phyloP scores from a whole-genome alignment of 64 coral and sea anemone genomes.

The Pocillopora damicornis region DNA sequence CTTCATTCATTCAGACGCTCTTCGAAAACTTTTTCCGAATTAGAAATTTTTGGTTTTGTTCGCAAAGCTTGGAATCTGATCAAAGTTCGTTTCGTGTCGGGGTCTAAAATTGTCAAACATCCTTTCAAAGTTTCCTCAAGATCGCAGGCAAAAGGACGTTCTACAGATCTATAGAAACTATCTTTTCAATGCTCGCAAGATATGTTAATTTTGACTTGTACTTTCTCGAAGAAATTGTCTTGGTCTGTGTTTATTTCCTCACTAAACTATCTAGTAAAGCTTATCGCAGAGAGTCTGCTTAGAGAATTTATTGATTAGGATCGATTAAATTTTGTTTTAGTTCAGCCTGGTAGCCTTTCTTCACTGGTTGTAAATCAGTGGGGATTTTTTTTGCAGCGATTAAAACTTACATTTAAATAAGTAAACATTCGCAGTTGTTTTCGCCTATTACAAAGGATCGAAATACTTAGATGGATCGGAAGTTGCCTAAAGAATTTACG shows the following conservation, averaged over 20 bases:
- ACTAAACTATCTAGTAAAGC: constrained; percentile 5
- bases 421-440: constrained; percentile 48
- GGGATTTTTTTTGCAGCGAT: constrained; percentile 14
- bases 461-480: constrained; percentile 5
- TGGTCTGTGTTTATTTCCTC: constrained; percentile 18
- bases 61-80: not conserved
- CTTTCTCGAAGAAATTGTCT: constrained; percentile 29
- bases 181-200: constrained; percentile 5
- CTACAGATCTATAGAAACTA: not conserved
- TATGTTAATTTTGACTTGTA: constrained; percentile 46
- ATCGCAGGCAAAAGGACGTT: constrained; percentile 19
- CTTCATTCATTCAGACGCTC: constrained; percentile 81
- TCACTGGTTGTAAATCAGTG: constrained; percentile 9
- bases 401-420: constrained; percentile 42
- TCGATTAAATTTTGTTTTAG: constrained; percentile 17
- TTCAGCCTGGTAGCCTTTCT: not conserved
- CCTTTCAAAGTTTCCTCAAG: not conserved
- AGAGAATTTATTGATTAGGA: not conserved
- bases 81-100: not conserved
- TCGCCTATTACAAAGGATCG: constrained; percentile 5
- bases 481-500: not conserved
- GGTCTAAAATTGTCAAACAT: not conserved
- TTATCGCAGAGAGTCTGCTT: not conserved
- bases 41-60: constrained; percentile 21
- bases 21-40: constrained; percentile 79